A percentile compares a stretch with the other conserved stretches of the same genome.
These are phyloP conservation scores for Adineta ricciae DNA, from an alignment of 2,888 invertebrate genomes.

Conservation along the genomic window DNA sequence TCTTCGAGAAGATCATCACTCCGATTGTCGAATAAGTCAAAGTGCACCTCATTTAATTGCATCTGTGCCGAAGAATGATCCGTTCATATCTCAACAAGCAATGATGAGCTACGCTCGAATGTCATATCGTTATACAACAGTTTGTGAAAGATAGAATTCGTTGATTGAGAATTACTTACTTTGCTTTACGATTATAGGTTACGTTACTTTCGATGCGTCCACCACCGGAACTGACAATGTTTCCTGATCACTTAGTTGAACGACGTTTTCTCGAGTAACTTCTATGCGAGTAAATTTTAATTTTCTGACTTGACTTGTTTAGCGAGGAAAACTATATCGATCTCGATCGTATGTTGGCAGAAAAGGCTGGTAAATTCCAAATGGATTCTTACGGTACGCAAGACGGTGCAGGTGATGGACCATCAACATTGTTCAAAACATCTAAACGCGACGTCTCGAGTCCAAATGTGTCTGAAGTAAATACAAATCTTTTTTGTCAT, in stretches of 20 bases:
- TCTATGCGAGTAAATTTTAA: neutral
- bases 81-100: neutral
- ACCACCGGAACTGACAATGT: neutral
- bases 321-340: neutral
- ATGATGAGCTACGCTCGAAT: neutral
- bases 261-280: neutral
- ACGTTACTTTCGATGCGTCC: constrained; percentile 3
- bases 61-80: neutral
- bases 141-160: neutral
- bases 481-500: neutral
- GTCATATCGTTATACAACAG: neutral
- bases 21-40: neutral
- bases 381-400: neutral
- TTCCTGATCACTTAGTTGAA: neutral
- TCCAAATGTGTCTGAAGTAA: neutral
- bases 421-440: neutral
- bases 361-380: neutral
- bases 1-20: neutral
- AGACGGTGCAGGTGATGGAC: neutral
- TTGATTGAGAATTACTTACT: neutral
- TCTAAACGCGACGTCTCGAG: neutral
- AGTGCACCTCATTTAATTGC: neutral
- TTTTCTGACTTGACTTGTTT: neutral
- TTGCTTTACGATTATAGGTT: neutral
- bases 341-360: neutral